A percentile compares a stretch with the other conserved stretches of the same genome.
These are phyloP conservation scores for Diacarnus erythraeanus DNA, from an alignment of 37 sponge, comb jelly and placozoan species.

Conservation along the genomic window DNA sequence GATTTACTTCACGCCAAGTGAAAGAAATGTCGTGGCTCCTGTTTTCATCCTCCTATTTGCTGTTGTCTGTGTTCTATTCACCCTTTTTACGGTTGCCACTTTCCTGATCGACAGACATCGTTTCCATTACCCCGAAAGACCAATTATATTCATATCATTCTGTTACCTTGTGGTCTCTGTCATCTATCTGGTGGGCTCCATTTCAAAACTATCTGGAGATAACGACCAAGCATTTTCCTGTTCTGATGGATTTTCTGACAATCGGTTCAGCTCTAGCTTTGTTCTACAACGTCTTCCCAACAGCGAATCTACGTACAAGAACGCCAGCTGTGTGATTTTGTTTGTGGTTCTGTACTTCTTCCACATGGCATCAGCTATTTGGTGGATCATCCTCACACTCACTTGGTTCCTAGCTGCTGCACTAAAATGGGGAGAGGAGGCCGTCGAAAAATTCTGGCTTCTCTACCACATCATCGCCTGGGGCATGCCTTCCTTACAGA, in stretches of 20 bases:
- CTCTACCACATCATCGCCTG: slow-evolving; percentile 88
- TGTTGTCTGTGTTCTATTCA: slow-evolving; percentile 69
- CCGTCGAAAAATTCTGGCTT: slow-evolving; percentile 75
- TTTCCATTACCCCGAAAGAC: slow-evolving; percentile 92
- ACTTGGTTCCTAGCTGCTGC: slow-evolving; percentile 95
- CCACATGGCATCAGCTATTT: slow-evolving; percentile 75
- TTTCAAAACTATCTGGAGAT: slow-evolving; percentile 56
- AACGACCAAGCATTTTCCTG: slow-evolving; percentile 52
- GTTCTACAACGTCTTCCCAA: slow-evolving; percentile 74
- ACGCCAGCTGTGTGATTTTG: slow-evolving; percentile 71
- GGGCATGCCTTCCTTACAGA: slow-evolving; percentile 72
- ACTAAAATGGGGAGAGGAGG: slow-evolving; percentile 95
- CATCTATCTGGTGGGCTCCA: slow-evolving; percentile 74
- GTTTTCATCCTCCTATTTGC: slow-evolving; percentile 67
- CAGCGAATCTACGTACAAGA: slow-evolving; percentile 25
- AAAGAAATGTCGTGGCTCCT: slow-evolving; percentile 52
- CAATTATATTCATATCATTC: slow-evolving; percentile 80
- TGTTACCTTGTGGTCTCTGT: slow-evolving; percentile 83
- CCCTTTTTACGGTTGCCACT: slow-evolving; percentile 83
- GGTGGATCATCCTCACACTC: slow-evolving; percentile 91
- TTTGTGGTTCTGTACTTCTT: slow-evolving; percentile 81
- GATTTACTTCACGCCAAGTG: slow-evolving; percentile 42
- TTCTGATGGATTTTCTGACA: background rate
- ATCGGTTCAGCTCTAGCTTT: background rate
- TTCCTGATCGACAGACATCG: slow-evolving; percentile 82